A percentile compares a stretch with the other conserved stretches of the same genome.
Evolutionary conservation across 2,888 invertebrate genomes (phyloP).

Genomic region (Labia minor): DNA sequence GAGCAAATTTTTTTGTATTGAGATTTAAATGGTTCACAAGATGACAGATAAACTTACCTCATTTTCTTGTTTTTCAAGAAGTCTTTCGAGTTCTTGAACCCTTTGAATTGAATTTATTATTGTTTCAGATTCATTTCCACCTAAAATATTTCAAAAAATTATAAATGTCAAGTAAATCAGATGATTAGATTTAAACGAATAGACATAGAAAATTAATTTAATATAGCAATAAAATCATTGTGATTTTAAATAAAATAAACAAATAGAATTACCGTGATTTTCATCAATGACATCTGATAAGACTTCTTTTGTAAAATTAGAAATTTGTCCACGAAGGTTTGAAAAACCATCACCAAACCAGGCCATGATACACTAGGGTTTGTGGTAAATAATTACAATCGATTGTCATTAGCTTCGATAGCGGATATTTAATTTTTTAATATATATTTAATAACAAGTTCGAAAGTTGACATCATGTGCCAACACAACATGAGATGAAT

Average conservation of each 20-base stretch:
- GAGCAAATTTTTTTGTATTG: too few species aligned
- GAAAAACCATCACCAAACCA: slow-evolving; percentile 42
- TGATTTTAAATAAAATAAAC: slow-evolving; percentile 24
- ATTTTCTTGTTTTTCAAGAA: not conserved
- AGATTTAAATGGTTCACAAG: too few species aligned
- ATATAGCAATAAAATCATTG: not conserved
- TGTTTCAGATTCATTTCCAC: not conserved
- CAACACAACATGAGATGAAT: slow-evolving; percentile 3
- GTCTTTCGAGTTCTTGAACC: not conserved
- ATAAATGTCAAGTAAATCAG: not conserved
- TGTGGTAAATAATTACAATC: not conserved
- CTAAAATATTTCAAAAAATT: not conserved
- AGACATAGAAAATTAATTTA: not conserved
- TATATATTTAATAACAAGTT: not conserved
- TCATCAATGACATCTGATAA: slow-evolving; percentile 61
- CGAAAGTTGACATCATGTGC: slow-evolving; percentile 1
- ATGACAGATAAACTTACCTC: not conserved
- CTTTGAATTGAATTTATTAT: not conserved
- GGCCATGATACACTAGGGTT: slow-evolving; percentile 32
- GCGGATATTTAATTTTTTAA: too few species aligned
- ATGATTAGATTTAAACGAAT: not conserved
- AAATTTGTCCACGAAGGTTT: slow-evolving; percentile 64
- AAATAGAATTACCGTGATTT: slow-evolving; percentile 40
- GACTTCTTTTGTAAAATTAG: slow-evolving; percentile 77
- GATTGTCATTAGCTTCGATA: not conserved